Base-by-base conservation (phyloP, 2,113 vertebrate genomes). In the Lophius piscatorius region DNA sequence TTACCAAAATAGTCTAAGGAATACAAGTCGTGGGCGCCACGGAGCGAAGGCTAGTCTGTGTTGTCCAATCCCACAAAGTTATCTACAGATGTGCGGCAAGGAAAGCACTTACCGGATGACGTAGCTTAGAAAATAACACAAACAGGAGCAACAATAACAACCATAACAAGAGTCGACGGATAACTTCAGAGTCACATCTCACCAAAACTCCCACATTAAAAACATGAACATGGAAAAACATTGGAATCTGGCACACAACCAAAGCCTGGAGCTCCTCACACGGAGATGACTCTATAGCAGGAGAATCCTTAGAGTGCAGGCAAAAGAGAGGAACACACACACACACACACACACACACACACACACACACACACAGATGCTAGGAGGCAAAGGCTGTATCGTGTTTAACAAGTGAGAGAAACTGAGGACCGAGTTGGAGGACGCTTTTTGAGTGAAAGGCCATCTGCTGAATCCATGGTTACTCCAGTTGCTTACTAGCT, bases 401-500 rank as follows among this genome's bases (percentile, higher is more conserved):
- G 24, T 77, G 78, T 78, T 87, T 74, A 84, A 84, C 83, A 79
- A 83, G 39, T 11, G 74, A 74, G 76, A 67, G 67, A 80, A 81
- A 73, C 60, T 55, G 45, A 70, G 48, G 70, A 79, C 65, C 49
- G n/a, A 66, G 56, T 23, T 67, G 33, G 40, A 52, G 76, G 69
- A 46, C 3, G 41, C 70, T 64, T 80, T 62, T 70, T 77, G 69
- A 83, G 81, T 63, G 80, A 84, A 86, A 81, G 74, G 81, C 87
- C 85, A 87, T 87, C 82, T 89, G 86, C 73, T 73, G 60, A 69
- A 69, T 84, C 78, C 63, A 13, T 13, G 46, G 48, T 60, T 35
- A 51, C 74, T 78, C 80, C 82, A 81, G 80, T 78, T 26, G 42
- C 50, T 66, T 2, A 38, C 79, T 70, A 41, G 62, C 50, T 56